These are phyloP conservation scores for Brenthis hecate DNA, from an alignment of 2,888 invertebrate genomes.

Conservation along the genomic window DNA sequence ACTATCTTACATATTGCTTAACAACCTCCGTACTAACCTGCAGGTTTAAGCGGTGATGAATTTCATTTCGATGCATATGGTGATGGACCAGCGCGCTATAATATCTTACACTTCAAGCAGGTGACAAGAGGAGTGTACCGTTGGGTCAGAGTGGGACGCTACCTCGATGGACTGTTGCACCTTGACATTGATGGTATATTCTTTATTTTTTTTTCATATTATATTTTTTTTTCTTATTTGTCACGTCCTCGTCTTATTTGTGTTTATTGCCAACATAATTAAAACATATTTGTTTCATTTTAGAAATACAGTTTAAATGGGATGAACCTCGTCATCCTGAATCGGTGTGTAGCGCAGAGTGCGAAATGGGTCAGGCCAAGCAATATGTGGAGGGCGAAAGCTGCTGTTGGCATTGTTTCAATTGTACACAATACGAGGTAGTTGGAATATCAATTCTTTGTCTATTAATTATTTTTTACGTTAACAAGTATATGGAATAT, in stretches of 20 bases:
- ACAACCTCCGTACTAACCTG: neutral
- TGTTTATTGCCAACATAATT: no score
- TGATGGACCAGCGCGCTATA: constrained; percentile 96
- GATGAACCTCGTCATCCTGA: constrained; percentile 89
- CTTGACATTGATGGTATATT: constrained; percentile 89
- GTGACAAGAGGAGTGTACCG: constrained; percentile 87
- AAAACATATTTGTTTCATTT: neutral
- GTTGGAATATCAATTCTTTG: neutral
- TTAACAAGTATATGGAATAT: neutral
- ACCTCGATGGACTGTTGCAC: constrained; percentile 89
- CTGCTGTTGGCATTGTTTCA: constrained; percentile 96
- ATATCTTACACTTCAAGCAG: constrained; percentile 97
- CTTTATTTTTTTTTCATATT: no score
- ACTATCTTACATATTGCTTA: neutral
- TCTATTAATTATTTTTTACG: no score
- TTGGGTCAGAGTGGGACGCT: constrained; percentile 93
- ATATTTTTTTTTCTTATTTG: neutral
- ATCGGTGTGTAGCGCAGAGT: constrained; percentile 95
- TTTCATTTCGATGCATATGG: constrained; percentile 95
- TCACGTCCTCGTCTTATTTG: neutral
- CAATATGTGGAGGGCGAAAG: constrained; percentile 96
- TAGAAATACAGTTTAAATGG: constrained; percentile 92
- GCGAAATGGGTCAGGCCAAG: constrained; percentile 94
- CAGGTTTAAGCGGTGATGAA: constrained; percentile 93
- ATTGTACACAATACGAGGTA: constrained; percentile 81